Conservation (phyloP, 2,113 vertebrate genomes). For the Mola mola region DNA sequence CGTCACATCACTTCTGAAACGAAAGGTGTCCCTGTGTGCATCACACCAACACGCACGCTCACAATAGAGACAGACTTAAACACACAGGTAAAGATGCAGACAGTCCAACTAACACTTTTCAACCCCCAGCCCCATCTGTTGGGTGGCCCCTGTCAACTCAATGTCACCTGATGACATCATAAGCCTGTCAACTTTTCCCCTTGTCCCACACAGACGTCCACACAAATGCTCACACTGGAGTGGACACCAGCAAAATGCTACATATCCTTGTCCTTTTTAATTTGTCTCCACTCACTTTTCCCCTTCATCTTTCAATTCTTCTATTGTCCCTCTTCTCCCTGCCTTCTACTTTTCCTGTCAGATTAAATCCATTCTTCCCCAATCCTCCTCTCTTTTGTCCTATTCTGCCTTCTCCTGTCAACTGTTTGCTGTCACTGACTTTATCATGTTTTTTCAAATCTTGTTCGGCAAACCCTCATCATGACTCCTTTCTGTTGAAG, state of each 20-base stretch:
- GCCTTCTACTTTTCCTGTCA: neutral
- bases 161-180: constrained; percentile 73
- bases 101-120: constrained; percentile 14
- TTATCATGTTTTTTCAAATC: too few species aligned
- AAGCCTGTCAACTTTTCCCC: constrained; percentile 71
- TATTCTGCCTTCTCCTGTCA: too few species aligned
- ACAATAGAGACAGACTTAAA: too few species aligned
- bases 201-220: constrained; percentile 10
- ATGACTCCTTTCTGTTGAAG: too few species aligned
- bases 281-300: constrained; percentile 35
- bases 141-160: constrained; percentile 67
- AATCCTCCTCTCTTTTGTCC: too few species aligned
- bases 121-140: constrained; percentile 66
- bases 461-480: too few species aligned
- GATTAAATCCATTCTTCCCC: too few species aligned
- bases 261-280: constrained; percentile 53
- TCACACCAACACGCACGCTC: constrained; percentile 19
- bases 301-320: constrained; percentile 9
- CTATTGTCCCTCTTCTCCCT: neutral
- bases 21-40: constrained; percentile 64
- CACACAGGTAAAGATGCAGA: constrained; percentile 15
- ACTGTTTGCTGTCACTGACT: too few species aligned
- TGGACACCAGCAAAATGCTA: constrained; percentile 39
- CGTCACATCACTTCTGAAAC: constrained; percentile 70
- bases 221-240: constrained; percentile 22